Conservation (phyloP, 2,797 vertebrate species). For the Tolypeutes matacus region DNA sequence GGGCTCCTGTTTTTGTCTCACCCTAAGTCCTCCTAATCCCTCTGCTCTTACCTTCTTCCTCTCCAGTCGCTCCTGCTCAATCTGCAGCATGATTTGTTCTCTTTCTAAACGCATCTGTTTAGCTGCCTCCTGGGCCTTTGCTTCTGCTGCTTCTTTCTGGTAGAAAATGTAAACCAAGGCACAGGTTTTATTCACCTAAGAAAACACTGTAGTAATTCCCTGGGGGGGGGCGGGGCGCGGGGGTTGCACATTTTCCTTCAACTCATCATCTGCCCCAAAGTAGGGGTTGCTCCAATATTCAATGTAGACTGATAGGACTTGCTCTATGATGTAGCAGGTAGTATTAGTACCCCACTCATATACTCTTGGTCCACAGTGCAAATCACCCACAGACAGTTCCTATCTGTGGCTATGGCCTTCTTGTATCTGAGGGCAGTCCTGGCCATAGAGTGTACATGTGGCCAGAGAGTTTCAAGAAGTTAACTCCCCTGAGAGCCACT, state of each 20-base stretch:
- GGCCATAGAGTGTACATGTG: not conserved
- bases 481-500: slow-evolving; percentile 4
- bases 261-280: not conserved
- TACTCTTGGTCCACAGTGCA: not conserved
- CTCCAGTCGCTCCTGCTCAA: slow-evolving; percentile 95
- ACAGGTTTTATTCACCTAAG: slow-evolving; percentile 37
- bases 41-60: slow-evolving; percentile 94
- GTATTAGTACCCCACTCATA: not conserved
- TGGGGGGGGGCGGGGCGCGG: too few species aligned
- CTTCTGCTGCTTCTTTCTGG: slow-evolving; percentile 68
- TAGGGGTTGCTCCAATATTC: not conserved
- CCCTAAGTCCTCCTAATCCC: not conserved
- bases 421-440: not conserved
- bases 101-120: slow-evolving; percentile 93
- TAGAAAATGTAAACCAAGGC: slow-evolving; percentile 76
- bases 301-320: not conserved
- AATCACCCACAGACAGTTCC: slow-evolving; percentile 14
- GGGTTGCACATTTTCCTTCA: not conserved
- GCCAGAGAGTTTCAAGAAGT: slow-evolving; percentile 35
- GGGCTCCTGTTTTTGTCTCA: slow-evolving; percentile 34
- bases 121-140: slow-evolving; percentile 85
- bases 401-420: not conserved
- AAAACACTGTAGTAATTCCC: slow-evolving; percentile 18
- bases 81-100: slow-evolving; percentile 93
- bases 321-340: not conserved